These are phyloP conservation scores for Tromatobia lineatoria DNA, from an alignment of 2,888 invertebrate species.

Conservation along the genomic window DNA sequence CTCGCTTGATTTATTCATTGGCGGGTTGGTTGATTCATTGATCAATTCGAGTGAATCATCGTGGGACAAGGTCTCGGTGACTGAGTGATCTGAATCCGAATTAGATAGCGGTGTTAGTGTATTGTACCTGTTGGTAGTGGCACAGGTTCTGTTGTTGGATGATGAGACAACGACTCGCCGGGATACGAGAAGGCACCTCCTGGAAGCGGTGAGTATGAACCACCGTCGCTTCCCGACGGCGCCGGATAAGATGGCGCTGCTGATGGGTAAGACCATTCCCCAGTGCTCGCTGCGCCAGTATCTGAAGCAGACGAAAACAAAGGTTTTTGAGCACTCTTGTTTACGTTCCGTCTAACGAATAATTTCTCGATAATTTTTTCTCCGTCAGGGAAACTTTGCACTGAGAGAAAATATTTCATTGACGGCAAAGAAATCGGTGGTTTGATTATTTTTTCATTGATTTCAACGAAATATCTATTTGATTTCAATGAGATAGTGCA, in stretches of 20 bases:
- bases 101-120: conserved; percentile 9
- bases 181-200: conserved; percentile 84
- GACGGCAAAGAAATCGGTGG: no score
- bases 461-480: no score
- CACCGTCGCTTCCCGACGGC: conserved; percentile 81
- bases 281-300: conserved; percentile 77
- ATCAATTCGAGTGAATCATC: conserved; percentile 55
- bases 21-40: conserved; percentile 49
- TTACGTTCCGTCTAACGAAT: no score
- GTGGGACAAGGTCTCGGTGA: conserved; percentile 12
- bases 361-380: no score
- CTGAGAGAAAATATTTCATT: no score
- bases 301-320: conserved; percentile 74
- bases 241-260: conserved; percentile 82
- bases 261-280: conserved; percentile 83
- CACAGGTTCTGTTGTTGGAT: conserved; percentile 84
- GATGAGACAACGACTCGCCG: conserved; percentile 84
- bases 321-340: not conserved
- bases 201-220: conserved; percentile 84
- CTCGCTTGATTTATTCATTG: conserved; percentile 3
- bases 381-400: no score
- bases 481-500: no score
- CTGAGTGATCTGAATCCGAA: conserved; percentile 40
- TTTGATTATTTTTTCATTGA: no score
- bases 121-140: conserved; percentile 81